Conservation (phyloP, 1,140 invertebrate species). For the Formica exsecta region DNA sequence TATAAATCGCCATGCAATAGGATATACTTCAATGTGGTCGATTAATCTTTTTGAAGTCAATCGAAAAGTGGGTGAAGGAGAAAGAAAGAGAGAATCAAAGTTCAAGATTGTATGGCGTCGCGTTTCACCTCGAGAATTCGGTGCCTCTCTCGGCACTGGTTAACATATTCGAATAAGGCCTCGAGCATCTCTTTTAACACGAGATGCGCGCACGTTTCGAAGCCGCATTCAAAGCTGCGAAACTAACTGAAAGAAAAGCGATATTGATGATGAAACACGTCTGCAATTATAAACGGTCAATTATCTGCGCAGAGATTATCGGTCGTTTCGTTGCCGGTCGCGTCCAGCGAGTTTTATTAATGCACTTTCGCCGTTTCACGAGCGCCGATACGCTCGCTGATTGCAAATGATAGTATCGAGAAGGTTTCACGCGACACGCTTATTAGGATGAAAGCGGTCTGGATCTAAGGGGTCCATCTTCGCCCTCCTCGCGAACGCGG, state of each 20-base stretch:
- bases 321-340: slow-evolving; percentile 29
- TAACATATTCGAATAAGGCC: slow-evolving; percentile 71
- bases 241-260: background rate
- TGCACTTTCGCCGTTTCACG: slow-evolving; percentile 69
- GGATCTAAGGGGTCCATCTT: slow-evolving; percentile 12
- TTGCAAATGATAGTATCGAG: slow-evolving; percentile 71
- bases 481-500: background rate
- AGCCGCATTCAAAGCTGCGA: background rate
- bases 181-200: background rate
- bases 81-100: slow-evolving; percentile 72
- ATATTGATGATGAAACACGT: background rate
- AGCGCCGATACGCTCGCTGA: slow-evolving; percentile 72
- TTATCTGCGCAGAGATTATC: background rate
- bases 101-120: slow-evolving; percentile 67
- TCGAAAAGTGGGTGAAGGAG: slow-evolving; percentile 56
- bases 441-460: slow-evolving; percentile 72
- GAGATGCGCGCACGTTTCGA: background rate
- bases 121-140: slow-evolving; percentile 75
- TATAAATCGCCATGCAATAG: background rate
- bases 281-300: slow-evolving; percentile 38
- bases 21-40: background rate
- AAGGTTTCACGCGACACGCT: slow-evolving; percentile 58
- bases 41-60: slow-evolving; percentile 20
- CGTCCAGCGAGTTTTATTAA: slow-evolving; percentile 39
- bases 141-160: slow-evolving; percentile 67